Conservation (phyloP, 2,888 invertebrate species). For the Lasioglossum pauxillum region DNA sequence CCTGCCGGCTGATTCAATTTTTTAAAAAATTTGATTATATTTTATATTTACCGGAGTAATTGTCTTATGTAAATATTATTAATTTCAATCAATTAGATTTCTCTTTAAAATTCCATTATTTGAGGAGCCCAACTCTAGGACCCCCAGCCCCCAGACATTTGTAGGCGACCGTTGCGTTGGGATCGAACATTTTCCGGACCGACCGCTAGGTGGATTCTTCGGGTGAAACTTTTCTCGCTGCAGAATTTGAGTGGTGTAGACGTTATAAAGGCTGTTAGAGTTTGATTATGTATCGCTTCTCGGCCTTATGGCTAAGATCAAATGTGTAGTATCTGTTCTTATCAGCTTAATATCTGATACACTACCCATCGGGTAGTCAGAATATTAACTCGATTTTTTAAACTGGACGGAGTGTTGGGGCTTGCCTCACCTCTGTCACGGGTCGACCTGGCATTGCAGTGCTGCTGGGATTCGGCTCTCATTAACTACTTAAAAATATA, state of each 20-base stretch:
- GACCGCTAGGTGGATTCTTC: not conserved
- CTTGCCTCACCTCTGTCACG: not conserved
- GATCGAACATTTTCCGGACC: not conserved
- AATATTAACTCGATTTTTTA: constrained; percentile 37
- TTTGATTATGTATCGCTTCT: not conserved
- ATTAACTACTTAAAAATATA: too few relatives aligned
- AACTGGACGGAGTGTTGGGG: not conserved
- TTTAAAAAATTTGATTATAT: too few relatives aligned
- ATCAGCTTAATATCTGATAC: constrained; percentile 46
- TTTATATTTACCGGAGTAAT: too few relatives aligned
- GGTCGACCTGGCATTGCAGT: too few relatives aligned
- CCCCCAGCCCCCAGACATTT: not conserved
- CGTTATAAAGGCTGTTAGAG: not conserved
- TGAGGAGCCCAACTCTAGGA: not conserved
- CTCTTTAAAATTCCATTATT: too few relatives aligned
- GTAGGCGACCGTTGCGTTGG: not conserved
- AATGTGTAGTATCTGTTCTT: constrained; percentile 40
- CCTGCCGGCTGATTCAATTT: too few relatives aligned
- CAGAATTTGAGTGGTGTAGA: not conserved
- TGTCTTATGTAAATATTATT: too few relatives aligned
- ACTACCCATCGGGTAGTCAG: constrained; percentile 18
- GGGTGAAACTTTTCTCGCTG: not conserved
- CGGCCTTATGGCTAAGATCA: constrained; percentile 19
- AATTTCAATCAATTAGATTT: too few relatives aligned
- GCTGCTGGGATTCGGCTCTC: too few relatives aligned